Evolutionary conservation across 2,888 invertebrate genomes (phyloP), one percentile per base, ranked within the genome.

Genomic region (Agrotis clavis): DNA sequence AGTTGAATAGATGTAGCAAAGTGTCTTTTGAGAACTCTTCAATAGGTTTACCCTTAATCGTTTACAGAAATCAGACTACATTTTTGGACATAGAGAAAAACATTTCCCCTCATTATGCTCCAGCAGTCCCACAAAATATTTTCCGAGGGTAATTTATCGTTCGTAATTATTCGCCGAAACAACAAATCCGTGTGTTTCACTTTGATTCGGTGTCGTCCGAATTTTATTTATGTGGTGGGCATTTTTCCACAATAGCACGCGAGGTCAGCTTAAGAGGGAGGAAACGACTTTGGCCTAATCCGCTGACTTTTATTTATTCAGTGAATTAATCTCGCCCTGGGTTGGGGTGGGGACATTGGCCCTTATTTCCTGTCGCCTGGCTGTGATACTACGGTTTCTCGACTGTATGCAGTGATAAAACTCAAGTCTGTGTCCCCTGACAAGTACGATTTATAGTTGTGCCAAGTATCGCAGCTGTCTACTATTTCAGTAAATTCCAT

Each of bases 271-370:
- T 93, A 92, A 94, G 95, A 94, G 96, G 95, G 95, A 94, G 95
- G 95, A 93, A 95, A 95, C 94, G 95, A 94, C 95, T 94, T 92
- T 92, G 94, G 93, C 94, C 95, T 96, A 96, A 96, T 96, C 96
- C 95, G 95, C 96, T 95, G 96, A 96, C 96, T 96, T 96, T 96
- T 96, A 96, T 96, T 96, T 96, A 96, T 96, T 96, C 96, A 95
- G 94, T 95, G 95, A 96, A 96, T 96, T 96, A 96, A 96, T 96
- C 96, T 96, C 93, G 86, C 89, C 90, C 86, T 84, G 90, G 89
- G 89, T 86, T 87, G 89, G 93, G 92, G 91, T 89, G 92, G 93
- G 93, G 92, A 91, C 92, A 91, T 86, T 87, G 88, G 87, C 92
- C 94, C 94, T 94, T 94, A 92, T 93, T 94, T 93, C 93, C 93